Conservation (phyloP, 2,888 invertebrate genomes). For the Alloplasta piceator region DNA sequence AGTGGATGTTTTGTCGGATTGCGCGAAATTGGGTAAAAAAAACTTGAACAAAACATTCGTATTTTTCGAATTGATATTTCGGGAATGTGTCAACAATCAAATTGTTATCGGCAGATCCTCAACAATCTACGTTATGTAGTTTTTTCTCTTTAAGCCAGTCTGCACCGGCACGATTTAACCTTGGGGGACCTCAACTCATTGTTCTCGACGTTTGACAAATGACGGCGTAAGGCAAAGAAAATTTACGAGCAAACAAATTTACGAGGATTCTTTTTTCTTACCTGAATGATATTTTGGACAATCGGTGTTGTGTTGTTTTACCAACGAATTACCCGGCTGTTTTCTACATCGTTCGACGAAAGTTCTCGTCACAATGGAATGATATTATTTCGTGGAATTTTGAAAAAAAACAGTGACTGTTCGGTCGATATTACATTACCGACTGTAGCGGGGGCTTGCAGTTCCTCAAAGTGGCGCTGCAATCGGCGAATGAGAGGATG, state of each 20-base stretch:
- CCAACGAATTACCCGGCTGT: background rate
- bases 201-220: background rate
- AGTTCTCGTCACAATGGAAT: slow-evolving; percentile 9
- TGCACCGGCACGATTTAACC: background rate
- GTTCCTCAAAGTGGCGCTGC: too few species aligned
- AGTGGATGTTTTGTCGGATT: background rate
- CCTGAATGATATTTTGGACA: background rate
- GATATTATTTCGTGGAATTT: slow-evolving; percentile 1
- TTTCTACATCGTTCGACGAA: slow-evolving; percentile 31
- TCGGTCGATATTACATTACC: too few species aligned
- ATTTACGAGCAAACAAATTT: background rate
- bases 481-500: too few species aligned
- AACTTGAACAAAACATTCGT: background rate
- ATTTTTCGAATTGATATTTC: too few species aligned
- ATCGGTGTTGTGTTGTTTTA: background rate
- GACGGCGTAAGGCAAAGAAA: background rate
- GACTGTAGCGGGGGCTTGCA: too few species aligned
- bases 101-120: too few species aligned
- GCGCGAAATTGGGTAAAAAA: slow-evolving; percentile 38
- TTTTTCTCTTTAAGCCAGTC: background rate
- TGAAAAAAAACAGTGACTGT: too few species aligned
- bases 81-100: too few species aligned
- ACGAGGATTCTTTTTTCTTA: background rate
- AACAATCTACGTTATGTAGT: background rate
- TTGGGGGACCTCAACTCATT: background rate